Percentiles rank a stretch among this genome's conserved stretches.
phyloP scores from a whole-genome alignment of 2,113 vertebrate species.

The Salvator merianae region DNA sequence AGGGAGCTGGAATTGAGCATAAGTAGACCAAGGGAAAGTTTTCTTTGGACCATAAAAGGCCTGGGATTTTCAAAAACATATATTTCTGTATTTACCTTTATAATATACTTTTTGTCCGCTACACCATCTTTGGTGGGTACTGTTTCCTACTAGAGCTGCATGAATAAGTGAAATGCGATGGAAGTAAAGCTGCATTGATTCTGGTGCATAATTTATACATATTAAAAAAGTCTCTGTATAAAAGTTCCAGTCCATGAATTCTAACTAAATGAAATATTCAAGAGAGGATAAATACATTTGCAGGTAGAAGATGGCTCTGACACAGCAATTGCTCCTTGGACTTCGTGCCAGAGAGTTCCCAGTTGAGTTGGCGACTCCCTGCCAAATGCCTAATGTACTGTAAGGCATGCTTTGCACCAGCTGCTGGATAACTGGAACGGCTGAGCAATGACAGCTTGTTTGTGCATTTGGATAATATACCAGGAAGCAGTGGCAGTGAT shows the following conservation, averaged over 20 bases:
- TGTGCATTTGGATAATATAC: background rate
- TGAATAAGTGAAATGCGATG: conserved; percentile 55
- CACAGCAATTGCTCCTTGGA: conserved; percentile 60
- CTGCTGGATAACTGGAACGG: background rate
- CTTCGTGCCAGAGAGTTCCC: conserved; percentile 52
- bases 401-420: background rate
- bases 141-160: conserved; percentile 47
- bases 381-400: conserved; percentile 13
- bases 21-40: background rate
- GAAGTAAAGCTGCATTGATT: conserved; percentile 62
- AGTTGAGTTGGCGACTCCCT: conserved; percentile 4
- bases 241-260: conserved; percentile 68
- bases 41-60: background rate
- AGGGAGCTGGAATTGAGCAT: background rate
- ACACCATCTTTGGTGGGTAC: conserved; percentile 39
- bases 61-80: background rate
- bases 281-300: conserved; percentile 69
- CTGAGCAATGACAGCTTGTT: background rate
- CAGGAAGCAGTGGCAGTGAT: background rate
- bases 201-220: conserved; percentile 70
- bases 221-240: conserved; percentile 44
- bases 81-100: background rate
- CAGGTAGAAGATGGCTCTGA: conserved; percentile 57
- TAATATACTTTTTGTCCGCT: conserved; percentile 47
- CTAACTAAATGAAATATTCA: conserved; percentile 75